These are phyloP conservation scores for Boleophthalmus pectinirostris DNA, from an alignment of 2,113 vertebrate genomes.

Conservation along the genomic window DNA sequence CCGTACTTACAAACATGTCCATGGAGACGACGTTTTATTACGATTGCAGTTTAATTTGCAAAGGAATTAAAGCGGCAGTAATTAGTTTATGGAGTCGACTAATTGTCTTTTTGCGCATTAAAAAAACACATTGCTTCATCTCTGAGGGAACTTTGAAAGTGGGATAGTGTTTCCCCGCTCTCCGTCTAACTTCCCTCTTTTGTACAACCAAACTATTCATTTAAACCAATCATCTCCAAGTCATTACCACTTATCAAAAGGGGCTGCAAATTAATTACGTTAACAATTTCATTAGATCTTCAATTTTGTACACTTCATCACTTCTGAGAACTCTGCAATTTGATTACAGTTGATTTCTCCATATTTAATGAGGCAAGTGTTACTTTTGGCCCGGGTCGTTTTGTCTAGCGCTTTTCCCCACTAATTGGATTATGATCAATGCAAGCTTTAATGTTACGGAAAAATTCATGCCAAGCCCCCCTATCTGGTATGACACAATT, in stretches of 20 bases:
- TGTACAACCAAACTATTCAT: conserved; percentile 71
- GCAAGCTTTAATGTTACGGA: conserved; percentile 70
- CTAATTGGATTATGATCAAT: conserved; percentile 81
- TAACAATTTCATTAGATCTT: conserved; percentile 78
- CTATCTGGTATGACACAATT: conserved; percentile 69
- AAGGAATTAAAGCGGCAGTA: conserved; percentile 74
- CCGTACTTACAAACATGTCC: conserved; percentile 66
- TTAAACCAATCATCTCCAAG: conserved; percentile 78
- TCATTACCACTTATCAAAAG: conserved; percentile 78
- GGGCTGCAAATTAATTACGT: conserved; percentile 75
- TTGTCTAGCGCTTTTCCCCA: conserved; percentile 31
- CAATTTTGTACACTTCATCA: conserved; percentile 72
- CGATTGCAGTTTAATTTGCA: conserved; percentile 75
- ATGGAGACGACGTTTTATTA: conserved; percentile 68
- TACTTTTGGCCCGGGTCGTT: conserved; percentile 53
- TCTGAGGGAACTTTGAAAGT: conserved; percentile 74
- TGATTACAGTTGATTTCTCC: conserved; percentile 74
- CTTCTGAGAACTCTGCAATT: conserved; percentile 73
- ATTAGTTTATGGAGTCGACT: conserved; percentile 75
- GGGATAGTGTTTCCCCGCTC: conserved; percentile 55
- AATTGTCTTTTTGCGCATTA: conserved; percentile 77
- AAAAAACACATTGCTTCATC: conserved; percentile 72
- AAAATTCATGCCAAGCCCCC: conserved; percentile 56
- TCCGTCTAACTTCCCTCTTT: conserved; percentile 46
- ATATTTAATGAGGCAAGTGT: conserved; percentile 70